Evolutionary conservation across 2,113 vertebrate genomes (phyloP).

Genomic region (Turdus rufiventris): DNA sequence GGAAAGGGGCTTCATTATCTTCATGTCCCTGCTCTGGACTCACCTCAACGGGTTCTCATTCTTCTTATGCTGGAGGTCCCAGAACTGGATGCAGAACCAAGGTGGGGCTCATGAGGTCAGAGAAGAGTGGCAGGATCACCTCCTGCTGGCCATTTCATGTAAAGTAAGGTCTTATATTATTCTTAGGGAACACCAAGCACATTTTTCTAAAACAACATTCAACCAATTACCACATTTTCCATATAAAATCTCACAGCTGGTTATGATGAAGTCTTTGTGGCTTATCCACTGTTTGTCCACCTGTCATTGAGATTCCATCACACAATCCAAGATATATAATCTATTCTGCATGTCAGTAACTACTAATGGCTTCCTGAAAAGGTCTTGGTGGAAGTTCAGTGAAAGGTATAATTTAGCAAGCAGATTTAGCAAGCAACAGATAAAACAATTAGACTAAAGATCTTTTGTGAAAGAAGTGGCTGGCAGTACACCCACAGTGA

Average conservation of each 20-base stretch:
- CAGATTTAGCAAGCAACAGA: slow-evolving; percentile 68
- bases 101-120: too few species aligned
- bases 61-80: neutral
- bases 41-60: rapidly evolving
- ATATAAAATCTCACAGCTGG: neutral
- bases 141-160: neutral
- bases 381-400: slow-evolving; percentile 57
- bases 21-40: neutral
- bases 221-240: neutral
- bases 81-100: neutral
- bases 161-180: neutral
- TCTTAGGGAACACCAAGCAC: neutral
- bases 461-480: slow-evolving; percentile 57
- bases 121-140: neutral
- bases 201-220: neutral
- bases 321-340: neutral
- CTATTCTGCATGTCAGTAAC: slow-evolving; percentile 34
- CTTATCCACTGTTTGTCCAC: neutral
- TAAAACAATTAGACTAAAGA: slow-evolving; percentile 72
- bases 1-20: neutral
- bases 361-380: slow-evolving; percentile 65
- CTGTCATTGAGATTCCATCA: neutral
- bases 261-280: neutral
- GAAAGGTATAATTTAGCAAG: slow-evolving; percentile 73
- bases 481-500: slow-evolving; percentile 15